Base-by-base conservation (phyloP, 2,113 vertebrate species). In the Dolichallabes microphthalmus region DNA sequence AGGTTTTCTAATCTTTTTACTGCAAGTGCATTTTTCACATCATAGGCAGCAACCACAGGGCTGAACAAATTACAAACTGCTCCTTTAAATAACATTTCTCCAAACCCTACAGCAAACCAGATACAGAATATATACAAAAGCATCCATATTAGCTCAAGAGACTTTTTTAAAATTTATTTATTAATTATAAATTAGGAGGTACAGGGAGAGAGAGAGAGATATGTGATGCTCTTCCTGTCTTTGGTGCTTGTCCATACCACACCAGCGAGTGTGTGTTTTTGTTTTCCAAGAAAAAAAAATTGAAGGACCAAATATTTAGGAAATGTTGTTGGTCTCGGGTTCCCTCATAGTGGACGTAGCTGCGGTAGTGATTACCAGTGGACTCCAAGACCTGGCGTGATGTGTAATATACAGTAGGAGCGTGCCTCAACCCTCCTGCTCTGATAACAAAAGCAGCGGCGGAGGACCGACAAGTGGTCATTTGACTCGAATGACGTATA, bases 361-460 rank as follows among this genome's bases (percentile, higher is more conserved):
- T 30, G 30, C 20, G 22, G 9, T 71, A 61, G 19, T 55, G 22
- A 52, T 79, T 50, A 85, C 30, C 57, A 58, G 32, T 60, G 85
- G 69, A 82, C 71, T 69, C 79, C 22, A 55, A 74, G 66, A 60
- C 55, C 66, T 39, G 35, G 74, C 86, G 77, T 50, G 85, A 63
- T 84, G 78, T 61, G 60, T 8, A 6, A 45, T 8, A 45, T 45
- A 45, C 45, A 45, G 45, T 75, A 73, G 80, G 82, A 84, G 63
- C 52, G 73, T 74, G 79, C 79, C 84, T 82, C 86, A 85, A 85
- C 87, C 85, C 85, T 88, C 87, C 85, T 87, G 82, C 63, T 86
- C 87, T 88, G 73, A 87, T 64, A 71, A 58, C 85, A 27, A 64
- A 76, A 88, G 89, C 90, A 91, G 88, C 57, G 87, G 87, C 85